Evolutionary conservation across 1,140 invertebrate genomes (phyloP).

Genomic region (Ditylenchus dipsaci): DNA sequence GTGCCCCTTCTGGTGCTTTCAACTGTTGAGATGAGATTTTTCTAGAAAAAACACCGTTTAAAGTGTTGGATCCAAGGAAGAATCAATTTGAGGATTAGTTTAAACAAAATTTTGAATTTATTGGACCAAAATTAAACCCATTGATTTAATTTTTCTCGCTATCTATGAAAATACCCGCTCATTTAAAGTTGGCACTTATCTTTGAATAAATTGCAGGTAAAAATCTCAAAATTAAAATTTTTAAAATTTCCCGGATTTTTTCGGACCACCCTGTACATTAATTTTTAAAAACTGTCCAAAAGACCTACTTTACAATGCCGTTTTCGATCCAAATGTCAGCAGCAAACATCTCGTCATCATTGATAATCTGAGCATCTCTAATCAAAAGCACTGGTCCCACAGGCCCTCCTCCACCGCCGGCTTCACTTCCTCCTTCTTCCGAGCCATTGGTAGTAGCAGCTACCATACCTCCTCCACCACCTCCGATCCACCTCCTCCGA

Average conservation of each 20-base stretch:
- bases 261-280: not conserved
- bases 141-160: too few relatives aligned
- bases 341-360: slow-evolving; percentile 82
- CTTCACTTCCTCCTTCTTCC: not conserved
- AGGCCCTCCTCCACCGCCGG: not conserved
- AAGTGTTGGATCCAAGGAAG: not conserved
- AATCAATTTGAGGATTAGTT: too few relatives aligned
- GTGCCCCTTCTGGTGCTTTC: slow-evolving; percentile 25
- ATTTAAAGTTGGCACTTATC: too few relatives aligned
- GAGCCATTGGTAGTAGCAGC: not conserved
- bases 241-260: too few relatives aligned
- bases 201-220: too few relatives aligned
- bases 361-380: slow-evolving; percentile 88
- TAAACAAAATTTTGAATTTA: too few relatives aligned
- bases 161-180: too few relatives aligned
- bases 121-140: too few relatives aligned
- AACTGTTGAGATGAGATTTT: slow-evolving; percentile 26
- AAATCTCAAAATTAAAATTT: too few relatives aligned
- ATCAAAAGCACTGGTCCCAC: slow-evolving; percentile 31
- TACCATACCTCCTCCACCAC: not conserved
- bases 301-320: slow-evolving; percentile 81
- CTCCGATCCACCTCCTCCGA: not conserved
- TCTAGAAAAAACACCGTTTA: slow-evolving; percentile 11
- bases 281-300: not conserved
- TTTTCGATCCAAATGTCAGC: slow-evolving; percentile 89